Conservation (phyloP, 2,888 invertebrate species). For the Aporophyla nigra region DNA sequence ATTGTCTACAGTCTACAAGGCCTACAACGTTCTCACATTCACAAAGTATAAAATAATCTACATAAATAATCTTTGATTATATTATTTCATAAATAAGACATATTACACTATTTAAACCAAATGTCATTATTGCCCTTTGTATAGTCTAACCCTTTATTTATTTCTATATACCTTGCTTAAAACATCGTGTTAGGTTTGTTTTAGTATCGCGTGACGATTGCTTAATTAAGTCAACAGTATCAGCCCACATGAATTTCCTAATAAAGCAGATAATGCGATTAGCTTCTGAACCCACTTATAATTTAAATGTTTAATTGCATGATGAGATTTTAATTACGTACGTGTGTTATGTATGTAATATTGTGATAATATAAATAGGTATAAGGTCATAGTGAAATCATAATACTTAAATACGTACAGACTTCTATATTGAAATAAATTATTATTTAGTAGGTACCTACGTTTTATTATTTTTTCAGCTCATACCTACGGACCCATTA, state of each 20-base stretch:
- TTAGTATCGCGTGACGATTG: constrained; percentile 34
- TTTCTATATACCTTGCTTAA: background rate
- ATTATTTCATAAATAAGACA: no score
- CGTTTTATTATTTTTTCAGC: background rate
- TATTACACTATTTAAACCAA: no score
- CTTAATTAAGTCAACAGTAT: constrained; percentile 33
- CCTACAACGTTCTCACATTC: no score
- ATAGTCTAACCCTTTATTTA: background rate
- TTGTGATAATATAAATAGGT: background rate
- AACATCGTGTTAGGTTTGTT: background rate
- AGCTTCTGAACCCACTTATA: constrained; percentile 27
- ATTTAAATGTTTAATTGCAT: constrained; percentile 40
- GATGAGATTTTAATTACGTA: constrained; percentile 37
- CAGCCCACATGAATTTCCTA: constrained; percentile 49
- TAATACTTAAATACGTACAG: no score
- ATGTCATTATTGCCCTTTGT: no score
- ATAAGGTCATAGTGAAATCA: background rate
- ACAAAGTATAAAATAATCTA: no score
- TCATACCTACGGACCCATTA: background rate
- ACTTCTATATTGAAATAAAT: background rate
- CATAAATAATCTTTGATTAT: no score
- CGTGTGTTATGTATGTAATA: constrained; percentile 19
- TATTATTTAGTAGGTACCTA: background rate
- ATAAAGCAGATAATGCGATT: constrained; percentile 25
- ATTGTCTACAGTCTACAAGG: no score